These are phyloP conservation scores for Notocelia uddmanniana DNA, from an alignment of 2,888 invertebrate genomes.

Conservation along the genomic window DNA sequence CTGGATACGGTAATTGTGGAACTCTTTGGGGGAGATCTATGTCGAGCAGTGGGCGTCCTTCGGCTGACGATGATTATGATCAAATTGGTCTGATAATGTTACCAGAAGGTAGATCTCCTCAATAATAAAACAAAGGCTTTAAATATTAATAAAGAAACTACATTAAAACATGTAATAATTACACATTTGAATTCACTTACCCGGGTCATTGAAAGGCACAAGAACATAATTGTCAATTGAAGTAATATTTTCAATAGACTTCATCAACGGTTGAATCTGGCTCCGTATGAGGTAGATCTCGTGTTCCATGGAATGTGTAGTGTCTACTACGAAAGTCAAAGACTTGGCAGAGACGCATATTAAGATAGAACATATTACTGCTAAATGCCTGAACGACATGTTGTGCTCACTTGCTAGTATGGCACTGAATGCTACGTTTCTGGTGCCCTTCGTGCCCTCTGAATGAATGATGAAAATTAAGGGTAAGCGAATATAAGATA, in stretches of 20 bases:
- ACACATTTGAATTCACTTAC: constrained; percentile 50
- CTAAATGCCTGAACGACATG: constrained; percentile 31
- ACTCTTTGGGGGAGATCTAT: too few relatives aligned
- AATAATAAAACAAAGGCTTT: too few relatives aligned
- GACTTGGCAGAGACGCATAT: constrained; percentile 51
- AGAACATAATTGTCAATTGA: constrained; percentile 49
- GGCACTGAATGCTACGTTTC: constrained; percentile 16
- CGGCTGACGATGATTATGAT: too few relatives aligned
- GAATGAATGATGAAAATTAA: constrained; percentile 21
- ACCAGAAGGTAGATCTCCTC: too few relatives aligned
- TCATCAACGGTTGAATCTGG: neutral
- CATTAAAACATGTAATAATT: too few relatives aligned
- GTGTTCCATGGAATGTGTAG: constrained; percentile 62
- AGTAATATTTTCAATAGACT: neutral
- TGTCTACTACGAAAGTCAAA: constrained; percentile 68
- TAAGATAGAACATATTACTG: constrained; percentile 9
- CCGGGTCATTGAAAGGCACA: constrained; percentile 51
- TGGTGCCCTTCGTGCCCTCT: neutral
- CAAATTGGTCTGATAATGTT: too few relatives aligned
- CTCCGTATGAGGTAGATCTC: constrained; percentile 59
- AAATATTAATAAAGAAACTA: too few relatives aligned
- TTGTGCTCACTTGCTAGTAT: neutral
- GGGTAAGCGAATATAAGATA: constrained; percentile 5
- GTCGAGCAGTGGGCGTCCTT: too few relatives aligned
- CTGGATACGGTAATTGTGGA: too few relatives aligned